Evolutionary conservation across 2,113 vertebrate species (phyloP).

Genomic region (Balaenoptera acutorostrata): DNA sequence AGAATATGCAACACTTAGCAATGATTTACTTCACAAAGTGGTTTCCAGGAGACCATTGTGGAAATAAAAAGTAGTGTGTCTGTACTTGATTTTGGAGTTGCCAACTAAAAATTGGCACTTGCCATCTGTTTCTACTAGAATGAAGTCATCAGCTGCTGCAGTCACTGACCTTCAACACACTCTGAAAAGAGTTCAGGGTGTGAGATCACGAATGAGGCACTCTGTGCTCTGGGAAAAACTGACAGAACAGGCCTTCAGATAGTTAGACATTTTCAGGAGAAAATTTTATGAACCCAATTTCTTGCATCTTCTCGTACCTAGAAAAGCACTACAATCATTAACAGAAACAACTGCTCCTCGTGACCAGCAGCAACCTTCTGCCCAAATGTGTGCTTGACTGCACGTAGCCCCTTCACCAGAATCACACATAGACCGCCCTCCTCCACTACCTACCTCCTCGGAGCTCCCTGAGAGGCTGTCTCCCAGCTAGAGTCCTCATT

Average conservation of each 20-base stretch:
- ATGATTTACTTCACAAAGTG: background rate
- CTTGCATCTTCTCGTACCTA: background rate
- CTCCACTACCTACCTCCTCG: background rate
- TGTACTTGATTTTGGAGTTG: background rate
- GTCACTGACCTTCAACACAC: background rate
- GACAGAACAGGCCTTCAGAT: background rate
- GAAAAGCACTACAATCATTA: background rate
- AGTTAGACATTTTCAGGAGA: background rate
- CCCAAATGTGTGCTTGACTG: background rate
- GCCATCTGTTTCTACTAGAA: background rate
- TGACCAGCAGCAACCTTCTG: background rate
- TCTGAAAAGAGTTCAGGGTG: background rate
- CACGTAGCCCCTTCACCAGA: background rate
- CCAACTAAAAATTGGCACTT: background rate
- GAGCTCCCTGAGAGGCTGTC: background rate
- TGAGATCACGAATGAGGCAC: background rate
- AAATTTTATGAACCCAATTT: background rate
- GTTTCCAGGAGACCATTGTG: background rate
- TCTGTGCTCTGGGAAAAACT: background rate
- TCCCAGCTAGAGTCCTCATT: background rate
- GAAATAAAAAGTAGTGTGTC: background rate
- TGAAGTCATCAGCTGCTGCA: background rate
- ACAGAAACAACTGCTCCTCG: background rate
- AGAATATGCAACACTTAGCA: background rate
- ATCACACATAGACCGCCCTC: background rate